A percentile compares a stretch with the other conserved stretches of the same genome.
Conservation (phyloP, 2,888 invertebrate genomes). For the Sinotaia quadrata region DNA sequence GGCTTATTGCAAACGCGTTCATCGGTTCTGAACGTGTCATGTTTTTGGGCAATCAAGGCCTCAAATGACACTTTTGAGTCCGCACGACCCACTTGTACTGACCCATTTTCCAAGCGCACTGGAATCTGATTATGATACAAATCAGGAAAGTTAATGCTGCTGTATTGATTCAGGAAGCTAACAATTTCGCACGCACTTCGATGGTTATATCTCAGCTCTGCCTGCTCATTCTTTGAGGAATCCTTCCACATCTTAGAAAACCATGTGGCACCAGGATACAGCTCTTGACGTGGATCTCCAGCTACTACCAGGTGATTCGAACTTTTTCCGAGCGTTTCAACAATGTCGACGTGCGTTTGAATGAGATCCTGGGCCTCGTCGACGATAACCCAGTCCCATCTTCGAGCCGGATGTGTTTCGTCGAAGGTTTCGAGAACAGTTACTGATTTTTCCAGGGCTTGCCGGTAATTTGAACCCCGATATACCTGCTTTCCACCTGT, state of each 20-base stretch:
- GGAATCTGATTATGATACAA: not conserved
- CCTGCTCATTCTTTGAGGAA: not conserved
- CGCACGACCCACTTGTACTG: not conserved
- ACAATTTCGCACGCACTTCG: not conserved
- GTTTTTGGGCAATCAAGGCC: too few species aligned
- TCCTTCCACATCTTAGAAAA: not conserved
- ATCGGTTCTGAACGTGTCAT: not conserved
- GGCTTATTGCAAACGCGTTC: not conserved
- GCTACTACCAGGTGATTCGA: not conserved
- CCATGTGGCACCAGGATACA: not conserved
- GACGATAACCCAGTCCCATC: slow-evolving; percentile 4
- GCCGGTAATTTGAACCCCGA: not conserved
- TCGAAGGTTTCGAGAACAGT: not conserved
- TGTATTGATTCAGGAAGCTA: not conserved
- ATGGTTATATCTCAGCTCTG: not conserved
- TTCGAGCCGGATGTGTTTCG: not conserved
- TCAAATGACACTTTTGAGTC: not conserved
- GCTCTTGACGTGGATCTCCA: not conserved
- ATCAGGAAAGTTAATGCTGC: not conserved
- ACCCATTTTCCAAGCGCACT: not conserved
- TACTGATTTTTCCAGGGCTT: not conserved
- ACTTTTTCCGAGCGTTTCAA: not conserved
- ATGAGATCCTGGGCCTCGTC: slow-evolving; percentile 4
- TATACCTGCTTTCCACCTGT: not conserved
- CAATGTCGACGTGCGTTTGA: not conserved